phyloP scores from a whole-genome alignment of 1,140 invertebrate genomes.

The Hycleus phaleratus region DNA sequence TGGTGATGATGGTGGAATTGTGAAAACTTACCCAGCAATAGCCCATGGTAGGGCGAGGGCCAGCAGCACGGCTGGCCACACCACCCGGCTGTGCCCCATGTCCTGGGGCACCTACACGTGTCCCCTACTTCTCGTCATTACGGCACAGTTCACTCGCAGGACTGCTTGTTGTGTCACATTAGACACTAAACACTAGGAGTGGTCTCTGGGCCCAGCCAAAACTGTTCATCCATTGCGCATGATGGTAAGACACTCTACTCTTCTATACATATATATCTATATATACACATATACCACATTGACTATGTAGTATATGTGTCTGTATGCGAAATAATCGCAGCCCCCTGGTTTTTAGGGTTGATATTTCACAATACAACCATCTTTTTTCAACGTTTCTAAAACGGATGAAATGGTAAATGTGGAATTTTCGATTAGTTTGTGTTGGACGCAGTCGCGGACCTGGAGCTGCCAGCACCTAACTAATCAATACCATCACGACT shows the following conservation, averaged over 20 bases:
- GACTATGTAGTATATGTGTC: too few relatives aligned
- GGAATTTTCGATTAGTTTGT: too few relatives aligned
- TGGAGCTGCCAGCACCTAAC: constrained; percentile 31
- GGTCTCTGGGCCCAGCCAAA: constrained; percentile 34
- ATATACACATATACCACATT: too few relatives aligned
- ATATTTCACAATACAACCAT: constrained; percentile 2
- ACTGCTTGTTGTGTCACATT: constrained; percentile 34
- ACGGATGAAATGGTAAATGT: not conserved
- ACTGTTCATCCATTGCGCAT: constrained; percentile 33
- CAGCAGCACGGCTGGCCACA: constrained; percentile 37
- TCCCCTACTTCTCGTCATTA: constrained; percentile 34
- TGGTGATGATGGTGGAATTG: too few relatives aligned
- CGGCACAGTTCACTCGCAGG: constrained; percentile 29
- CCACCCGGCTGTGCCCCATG: constrained; percentile 38
- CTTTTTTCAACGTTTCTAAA: not conserved
- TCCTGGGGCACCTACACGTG: constrained; percentile 37
- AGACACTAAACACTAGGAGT: constrained; percentile 38
- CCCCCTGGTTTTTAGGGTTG: constrained; percentile 1
- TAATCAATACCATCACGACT: constrained; percentile 34
- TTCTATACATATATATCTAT: too few relatives aligned
- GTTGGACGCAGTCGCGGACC: constrained; percentile 32
- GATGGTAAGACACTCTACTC: constrained; percentile 23
- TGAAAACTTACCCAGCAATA: constrained; percentile 31
- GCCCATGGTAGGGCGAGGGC: constrained; percentile 32
- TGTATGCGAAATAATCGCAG: constrained; percentile 36